Conservation (phyloP, 2,888 invertebrate species). For the Diplazon laetatorius region DNA sequence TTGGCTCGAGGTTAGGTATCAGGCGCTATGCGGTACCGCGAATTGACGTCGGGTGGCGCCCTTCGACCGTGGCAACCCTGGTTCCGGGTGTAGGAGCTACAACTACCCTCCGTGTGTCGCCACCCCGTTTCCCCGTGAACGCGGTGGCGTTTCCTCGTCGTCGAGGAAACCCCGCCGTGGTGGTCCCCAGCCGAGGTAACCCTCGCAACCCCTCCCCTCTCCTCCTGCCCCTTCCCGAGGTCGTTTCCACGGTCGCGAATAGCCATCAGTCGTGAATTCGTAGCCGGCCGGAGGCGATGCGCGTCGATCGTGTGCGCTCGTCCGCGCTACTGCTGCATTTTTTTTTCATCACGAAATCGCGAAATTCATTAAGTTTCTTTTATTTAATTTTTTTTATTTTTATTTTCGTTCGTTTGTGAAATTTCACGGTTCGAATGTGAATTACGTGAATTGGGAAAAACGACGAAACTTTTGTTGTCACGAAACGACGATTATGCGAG, state of each 20-base stretch:
- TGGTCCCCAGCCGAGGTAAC: conserved; percentile 22
- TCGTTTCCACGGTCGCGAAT: conserved; percentile 28
- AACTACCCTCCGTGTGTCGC: conserved; percentile 21
- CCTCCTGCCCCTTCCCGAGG: no score
- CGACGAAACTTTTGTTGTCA: conserved; percentile 2
- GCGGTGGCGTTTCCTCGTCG: conserved; percentile 41
- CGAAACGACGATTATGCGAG: conserved; percentile 63
- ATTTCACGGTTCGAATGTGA: no score
- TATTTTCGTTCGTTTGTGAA: no score
- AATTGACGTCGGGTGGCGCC: conserved; percentile 58
- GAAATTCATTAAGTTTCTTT: conserved; percentile 51
- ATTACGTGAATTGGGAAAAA: no score
- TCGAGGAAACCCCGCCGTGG: conserved; percentile 41
- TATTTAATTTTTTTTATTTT: conserved; percentile 31
- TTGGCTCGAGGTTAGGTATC: no score
- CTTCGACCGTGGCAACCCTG: conserved; percentile 19
- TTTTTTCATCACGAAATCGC: conserved; percentile 53
- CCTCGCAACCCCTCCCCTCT: no score
- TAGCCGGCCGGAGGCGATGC: conserved; percentile 72
- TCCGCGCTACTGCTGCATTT: conserved; percentile 60
- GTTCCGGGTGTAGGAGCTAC: background rate
- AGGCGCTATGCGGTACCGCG: no score
- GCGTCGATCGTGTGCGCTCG: conserved; percentile 63
- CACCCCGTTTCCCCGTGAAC: conserved; percentile 47
- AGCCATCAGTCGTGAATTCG: conserved; percentile 74